Evolutionary conservation across 2,113 vertebrate species (phyloP), one percentile per base, ranked within the genome.

Genomic region (Xiphophorus couchianus): DNA sequence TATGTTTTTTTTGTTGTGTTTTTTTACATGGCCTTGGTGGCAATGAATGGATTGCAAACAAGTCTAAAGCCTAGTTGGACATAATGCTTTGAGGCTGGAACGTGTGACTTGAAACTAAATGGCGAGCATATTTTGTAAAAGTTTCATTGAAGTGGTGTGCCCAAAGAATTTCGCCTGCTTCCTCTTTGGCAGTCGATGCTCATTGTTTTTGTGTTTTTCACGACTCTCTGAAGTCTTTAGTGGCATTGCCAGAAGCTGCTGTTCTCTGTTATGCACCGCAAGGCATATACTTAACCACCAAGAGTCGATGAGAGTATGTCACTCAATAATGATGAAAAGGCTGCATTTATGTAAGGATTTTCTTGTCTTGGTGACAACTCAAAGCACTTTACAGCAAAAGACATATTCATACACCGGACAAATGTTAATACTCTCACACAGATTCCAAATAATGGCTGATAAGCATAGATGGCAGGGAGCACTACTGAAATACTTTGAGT

Each of bases 1-100:
- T 42, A 15, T 82, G 17, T 54, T 54, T 8, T 54, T 22, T 54
- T 19, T 51, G 13, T 48, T 78, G 84, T 83, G 5, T 17, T 58
- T n/a, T 58, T 25, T 9, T 78, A 76, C 78, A 80, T 88, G 80
- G 51, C 51, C 74, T 75, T 67, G 70, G 66, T 69, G 70, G 68
- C 15, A 71, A 86, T 92, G 89, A 91, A 92, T 83, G 69, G 88
- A 86, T 88, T 73, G 15, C 58, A 74, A 71, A 69, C 87, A 73
- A 84, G 73, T 28, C 54, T 27, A 63, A 8, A n/a, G 63, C 66
- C 73, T 70, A 3, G 51, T 54, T 54, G 7, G 19, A 25, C n/a
- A 54, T 27, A 63, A 8, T 14, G 65, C 69, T 73, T 74, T 30
- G 10, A 58, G 65, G 33, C 62, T 66, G n/a, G 62, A 69, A 48